Evolutionary conservation across 2,113 vertebrate species (phyloP).

Genomic region (Toxotes chatareus): DNA sequence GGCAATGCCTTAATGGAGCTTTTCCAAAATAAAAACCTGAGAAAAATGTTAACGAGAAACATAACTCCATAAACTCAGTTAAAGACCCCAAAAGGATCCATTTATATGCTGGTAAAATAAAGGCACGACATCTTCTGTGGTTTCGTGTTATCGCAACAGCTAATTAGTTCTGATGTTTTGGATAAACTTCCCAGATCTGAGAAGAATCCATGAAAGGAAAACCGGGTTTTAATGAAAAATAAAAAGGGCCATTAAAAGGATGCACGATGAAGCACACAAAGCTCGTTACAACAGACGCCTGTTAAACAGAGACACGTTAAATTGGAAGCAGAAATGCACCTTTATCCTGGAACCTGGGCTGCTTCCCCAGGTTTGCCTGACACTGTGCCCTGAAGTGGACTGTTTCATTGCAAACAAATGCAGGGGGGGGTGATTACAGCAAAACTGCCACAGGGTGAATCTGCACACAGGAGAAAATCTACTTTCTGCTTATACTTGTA

Average conservation of each 20-base stretch:
- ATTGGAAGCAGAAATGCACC: constrained; percentile 23
- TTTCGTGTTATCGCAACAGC: constrained; percentile 58
- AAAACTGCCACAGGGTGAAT: neutral
- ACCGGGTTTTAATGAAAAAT: constrained; percentile 57
- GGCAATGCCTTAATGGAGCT: constrained; percentile 39
- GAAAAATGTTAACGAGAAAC: constrained; percentile 73
- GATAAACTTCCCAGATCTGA: constrained; percentile 58
- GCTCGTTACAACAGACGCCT: constrained; percentile 3
- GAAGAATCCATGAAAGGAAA: constrained; percentile 59
- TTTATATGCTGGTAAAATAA: constrained; percentile 55
- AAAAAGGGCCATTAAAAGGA: constrained; percentile 51
- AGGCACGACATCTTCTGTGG: constrained; percentile 61
- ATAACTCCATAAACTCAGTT: constrained; percentile 60
- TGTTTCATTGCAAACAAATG: neutral
- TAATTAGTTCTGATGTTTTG: constrained; percentile 71
- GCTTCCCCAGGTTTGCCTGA: neutral
- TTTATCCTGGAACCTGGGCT: neutral
- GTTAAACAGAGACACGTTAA: neutral
- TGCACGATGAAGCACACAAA: neutral
- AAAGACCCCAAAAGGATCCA: constrained; percentile 20
- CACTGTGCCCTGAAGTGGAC: neutral
- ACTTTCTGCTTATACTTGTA: neutral
- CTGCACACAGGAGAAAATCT: neutral
- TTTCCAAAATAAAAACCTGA: constrained; percentile 59
- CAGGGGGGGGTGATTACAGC: too few species aligned